Percentiles rank a stretch among this genome's conserved stretches.
Evolutionary conservation across 2,797 vertebrate species (phyloP).

Genomic region (Brotula barbata): DNA sequence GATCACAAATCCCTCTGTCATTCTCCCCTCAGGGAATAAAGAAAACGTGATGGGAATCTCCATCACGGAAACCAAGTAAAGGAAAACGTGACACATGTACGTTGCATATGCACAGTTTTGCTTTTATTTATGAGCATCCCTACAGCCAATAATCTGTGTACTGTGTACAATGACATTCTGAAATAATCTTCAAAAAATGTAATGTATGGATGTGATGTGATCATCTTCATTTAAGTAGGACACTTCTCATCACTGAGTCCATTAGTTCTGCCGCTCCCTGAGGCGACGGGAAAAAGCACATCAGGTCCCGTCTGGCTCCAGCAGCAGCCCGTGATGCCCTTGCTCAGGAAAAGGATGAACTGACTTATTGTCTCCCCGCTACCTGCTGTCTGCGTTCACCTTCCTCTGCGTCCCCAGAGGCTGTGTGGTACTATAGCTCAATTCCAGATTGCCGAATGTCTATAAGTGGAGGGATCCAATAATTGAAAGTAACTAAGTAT

Average conservation of each 20-base stretch:
- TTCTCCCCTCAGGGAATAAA: conserved; percentile 10
- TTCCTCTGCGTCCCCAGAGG: conserved; percentile 41
- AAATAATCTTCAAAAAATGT: background rate
- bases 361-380: conserved; percentile 9
- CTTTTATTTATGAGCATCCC: too few species aligned
- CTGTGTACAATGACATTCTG: background rate
- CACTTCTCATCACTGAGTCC: conserved; percentile 12
- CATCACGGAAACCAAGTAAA: too few species aligned
- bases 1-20: conserved; percentile 39
- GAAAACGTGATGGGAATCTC: too few species aligned
- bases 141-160: too few species aligned
- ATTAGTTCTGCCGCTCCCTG: conserved; percentile 25
- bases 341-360: conserved; percentile 37
- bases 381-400: conserved; percentile 36
- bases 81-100: too few species aligned
- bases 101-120: too few species aligned
- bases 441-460: too few species aligned
- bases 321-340: conserved; percentile 44
- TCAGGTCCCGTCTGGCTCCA: conserved; percentile 54
- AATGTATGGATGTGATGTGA: conserved; percentile 1
- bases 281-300: conserved; percentile 36
- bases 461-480: too few species aligned
- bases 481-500: too few species aligned
- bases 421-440: too few species aligned
- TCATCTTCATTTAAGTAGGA: background rate